Conservation (phyloP, 2,888 invertebrate species). For the Cordilura impudica region DNA sequence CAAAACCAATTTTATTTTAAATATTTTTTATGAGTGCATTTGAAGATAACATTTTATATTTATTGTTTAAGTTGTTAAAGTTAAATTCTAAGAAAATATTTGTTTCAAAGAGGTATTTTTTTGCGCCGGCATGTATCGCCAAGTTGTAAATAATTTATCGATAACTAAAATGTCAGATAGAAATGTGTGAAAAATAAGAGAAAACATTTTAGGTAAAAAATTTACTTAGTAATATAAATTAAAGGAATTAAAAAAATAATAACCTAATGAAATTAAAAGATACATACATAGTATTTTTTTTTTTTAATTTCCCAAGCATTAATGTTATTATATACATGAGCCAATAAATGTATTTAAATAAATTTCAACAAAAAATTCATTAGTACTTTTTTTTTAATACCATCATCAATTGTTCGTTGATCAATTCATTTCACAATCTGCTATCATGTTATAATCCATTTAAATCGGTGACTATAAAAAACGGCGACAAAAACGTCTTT, state of each 20-base stretch:
- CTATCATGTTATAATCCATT: background rate
- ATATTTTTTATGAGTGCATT: background rate
- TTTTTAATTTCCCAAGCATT: background rate
- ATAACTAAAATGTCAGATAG: conserved; percentile 16
- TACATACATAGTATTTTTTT: too few species aligned
- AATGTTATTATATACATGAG: background rate
- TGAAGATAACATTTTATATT: background rate
- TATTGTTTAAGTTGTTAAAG: background rate
- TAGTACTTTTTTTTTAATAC: background rate
- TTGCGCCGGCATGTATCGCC: background rate
- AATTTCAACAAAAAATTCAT: background rate
- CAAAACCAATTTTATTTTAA: background rate
- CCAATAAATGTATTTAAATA: background rate
- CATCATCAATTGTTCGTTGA: conserved; percentile 31
- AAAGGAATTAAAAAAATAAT: too few species aligned
- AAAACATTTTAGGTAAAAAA: background rate
- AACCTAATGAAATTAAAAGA: too few species aligned
- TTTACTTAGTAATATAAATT: background rate
- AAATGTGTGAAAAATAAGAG: background rate
- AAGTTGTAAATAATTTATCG: conserved; percentile 2
- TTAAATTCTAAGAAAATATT: background rate
- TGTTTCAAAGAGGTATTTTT: conserved; percentile 3
- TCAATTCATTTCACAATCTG: conserved; percentile 25
- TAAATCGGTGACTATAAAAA: background rate
- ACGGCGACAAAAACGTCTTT: background rate